phyloP scores from a whole-genome alignment of 2,888 invertebrate species.

The Cheilosia impressa region DNA sequence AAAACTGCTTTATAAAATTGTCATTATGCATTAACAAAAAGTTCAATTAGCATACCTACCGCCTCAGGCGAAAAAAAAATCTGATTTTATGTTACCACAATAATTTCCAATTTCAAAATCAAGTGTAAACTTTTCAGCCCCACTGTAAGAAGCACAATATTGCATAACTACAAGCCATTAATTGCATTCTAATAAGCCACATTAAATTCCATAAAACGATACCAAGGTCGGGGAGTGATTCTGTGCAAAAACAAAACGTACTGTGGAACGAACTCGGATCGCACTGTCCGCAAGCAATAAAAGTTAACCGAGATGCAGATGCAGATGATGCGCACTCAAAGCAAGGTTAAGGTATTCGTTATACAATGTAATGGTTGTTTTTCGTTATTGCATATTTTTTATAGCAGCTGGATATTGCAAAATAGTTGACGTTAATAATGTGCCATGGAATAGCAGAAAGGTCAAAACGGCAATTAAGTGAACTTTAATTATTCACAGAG shows the following conservation, averaged over 20 bases:
- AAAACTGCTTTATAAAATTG: no score
- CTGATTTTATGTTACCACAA: no score
- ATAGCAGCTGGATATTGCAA: constrained; percentile 72
- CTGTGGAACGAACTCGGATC: constrained; percentile 33
- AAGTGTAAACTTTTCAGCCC: neutral
- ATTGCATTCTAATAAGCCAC: constrained; percentile 70
- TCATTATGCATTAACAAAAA: no score
- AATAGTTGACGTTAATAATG: constrained; percentile 68
- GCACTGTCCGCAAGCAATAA: constrained; percentile 43
- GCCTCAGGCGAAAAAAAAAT: no score
- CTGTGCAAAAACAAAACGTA: constrained; percentile 28
- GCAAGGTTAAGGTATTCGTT: constrained; percentile 73
- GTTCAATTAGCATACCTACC: no score
- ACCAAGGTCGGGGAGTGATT: constrained; percentile 70
- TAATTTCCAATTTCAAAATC: no score
- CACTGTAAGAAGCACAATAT: constrained; percentile 16
- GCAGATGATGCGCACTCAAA: constrained; percentile 68
- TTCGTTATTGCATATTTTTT: constrained; percentile 66
- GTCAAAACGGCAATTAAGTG: constrained; percentile 67
- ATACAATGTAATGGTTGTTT: constrained; percentile 73
- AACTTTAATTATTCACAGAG: constrained; percentile 69
- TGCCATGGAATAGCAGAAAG: constrained; percentile 44
- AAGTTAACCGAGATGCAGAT: constrained; percentile 55
- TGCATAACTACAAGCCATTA: constrained; percentile 54
- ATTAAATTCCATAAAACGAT: constrained; percentile 61